These are phyloP conservation scores for Sprattus sprattus DNA, from an alignment of 2,113 vertebrate genomes.

Conservation along the genomic window DNA sequence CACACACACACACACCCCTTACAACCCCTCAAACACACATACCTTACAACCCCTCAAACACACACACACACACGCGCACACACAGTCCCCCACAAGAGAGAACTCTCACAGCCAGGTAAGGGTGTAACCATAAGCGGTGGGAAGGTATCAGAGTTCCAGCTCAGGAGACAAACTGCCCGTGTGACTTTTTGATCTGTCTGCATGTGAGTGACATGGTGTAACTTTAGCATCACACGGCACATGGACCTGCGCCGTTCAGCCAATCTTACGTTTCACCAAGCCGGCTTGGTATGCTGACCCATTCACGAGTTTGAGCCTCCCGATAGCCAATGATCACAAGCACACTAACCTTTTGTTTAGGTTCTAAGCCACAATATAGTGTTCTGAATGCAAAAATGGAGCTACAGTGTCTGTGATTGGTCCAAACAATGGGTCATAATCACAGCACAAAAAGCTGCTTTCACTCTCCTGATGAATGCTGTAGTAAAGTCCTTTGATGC, in stretches of 20 bases:
- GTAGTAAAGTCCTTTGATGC: not conserved
- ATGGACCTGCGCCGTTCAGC: not conserved
- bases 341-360: not conserved
- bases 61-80: not conserved
- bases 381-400: not conserved
- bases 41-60: not conserved
- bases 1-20: not conserved
- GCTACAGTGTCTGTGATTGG: not conserved
- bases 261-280: not conserved
- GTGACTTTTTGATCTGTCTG: conserved; percentile 45
- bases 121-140: conserved; percentile 53
- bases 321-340: not conserved
- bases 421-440: not conserved
- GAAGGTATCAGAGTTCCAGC: conserved; percentile 45
- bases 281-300: not conserved
- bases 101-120: conserved; percentile 38
- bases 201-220: conserved; percentile 3
- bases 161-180: conserved; percentile 31
- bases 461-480: not conserved
- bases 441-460: not conserved
- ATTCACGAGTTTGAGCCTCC: not conserved
- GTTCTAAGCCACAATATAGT: not conserved
- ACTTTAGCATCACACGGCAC: not conserved
- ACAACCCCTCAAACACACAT: not conserved
- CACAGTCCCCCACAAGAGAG: not conserved